phyloP scores from a whole-genome alignment of 2,797 vertebrate genomes.

The Brachyrhaphis roseni region DNA sequence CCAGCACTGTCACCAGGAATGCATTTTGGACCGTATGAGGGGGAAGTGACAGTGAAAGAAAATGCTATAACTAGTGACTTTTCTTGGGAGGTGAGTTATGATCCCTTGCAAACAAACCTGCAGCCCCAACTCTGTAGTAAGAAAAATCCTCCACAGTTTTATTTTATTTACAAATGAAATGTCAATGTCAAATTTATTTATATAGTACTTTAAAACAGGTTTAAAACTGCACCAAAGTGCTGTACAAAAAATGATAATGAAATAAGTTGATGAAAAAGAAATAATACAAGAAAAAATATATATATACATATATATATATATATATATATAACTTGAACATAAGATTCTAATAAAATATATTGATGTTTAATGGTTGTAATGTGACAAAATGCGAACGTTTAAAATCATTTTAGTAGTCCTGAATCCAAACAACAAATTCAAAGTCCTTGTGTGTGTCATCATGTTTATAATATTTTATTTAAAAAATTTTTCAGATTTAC shows the following conservation, averaged over 20 bases:
- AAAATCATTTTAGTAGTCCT: neutral
- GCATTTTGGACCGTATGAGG: conserved; percentile 87
- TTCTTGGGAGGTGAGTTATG: conserved; percentile 84
- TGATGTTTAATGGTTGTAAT: neutral
- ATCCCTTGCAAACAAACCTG: neutral
- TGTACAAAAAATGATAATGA: too few relatives aligned
- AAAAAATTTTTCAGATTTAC: conserved; percentile 72
- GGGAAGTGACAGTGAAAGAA: conserved; percentile 78
- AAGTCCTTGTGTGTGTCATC: neutral
- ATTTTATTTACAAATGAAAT: neutral
- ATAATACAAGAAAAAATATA: too few relatives aligned
- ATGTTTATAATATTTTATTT: neutral
- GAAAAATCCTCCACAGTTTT: neutral
- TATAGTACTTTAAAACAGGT: too few relatives aligned
- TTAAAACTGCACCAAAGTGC: too few relatives aligned
- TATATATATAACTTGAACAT: neutral
- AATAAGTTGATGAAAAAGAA: too few relatives aligned
- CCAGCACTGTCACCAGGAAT: conserved; percentile 78
- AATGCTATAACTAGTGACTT: conserved; percentile 78
- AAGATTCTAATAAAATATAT: neutral
- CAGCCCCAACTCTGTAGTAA: neutral
- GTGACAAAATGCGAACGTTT: neutral
- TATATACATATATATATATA: too few relatives aligned
- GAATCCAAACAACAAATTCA: neutral
- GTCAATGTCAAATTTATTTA: too few relatives aligned